A percentile compares a stretch with the other conserved stretches of the same genome.
These are phyloP conservation scores for Drosophila busckii DNA, from an alignment of 1,140 invertebrate species.

Conservation along the genomic window DNA sequence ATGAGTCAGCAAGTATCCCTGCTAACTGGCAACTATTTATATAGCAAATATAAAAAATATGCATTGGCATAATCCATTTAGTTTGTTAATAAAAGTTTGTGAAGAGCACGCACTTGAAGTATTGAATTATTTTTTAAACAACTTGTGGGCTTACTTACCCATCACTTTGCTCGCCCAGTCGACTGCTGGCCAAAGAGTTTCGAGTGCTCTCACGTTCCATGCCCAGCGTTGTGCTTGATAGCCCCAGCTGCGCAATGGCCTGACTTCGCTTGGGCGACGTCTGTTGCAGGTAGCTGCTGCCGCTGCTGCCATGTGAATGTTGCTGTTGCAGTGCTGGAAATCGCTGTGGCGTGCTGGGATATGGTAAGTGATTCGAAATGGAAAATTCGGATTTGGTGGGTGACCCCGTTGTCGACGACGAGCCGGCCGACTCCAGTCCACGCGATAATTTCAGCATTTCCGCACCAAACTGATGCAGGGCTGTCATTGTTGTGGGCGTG, in stretches of 20 bases:
- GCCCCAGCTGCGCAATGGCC: constrained; percentile 26
- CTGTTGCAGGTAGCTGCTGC: constrained; percentile 37
- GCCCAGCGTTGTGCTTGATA: constrained; percentile 41
- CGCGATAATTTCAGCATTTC: constrained; percentile 90
- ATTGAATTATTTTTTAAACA: constrained; percentile 4
- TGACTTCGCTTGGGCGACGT: constrained; percentile 46
- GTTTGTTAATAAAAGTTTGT: no score
- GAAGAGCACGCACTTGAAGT: not conserved
- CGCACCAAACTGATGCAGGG: constrained; percentile 88
- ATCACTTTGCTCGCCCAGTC: constrained; percentile 55
- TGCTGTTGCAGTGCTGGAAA: constrained; percentile 43
- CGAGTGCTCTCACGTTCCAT: constrained; percentile 59
- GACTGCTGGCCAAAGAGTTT: constrained; percentile 61
- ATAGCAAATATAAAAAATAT: no score
- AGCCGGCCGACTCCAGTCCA: constrained; percentile 84
- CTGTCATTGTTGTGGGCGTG: constrained; percentile 88
- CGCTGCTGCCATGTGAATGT: constrained; percentile 20
- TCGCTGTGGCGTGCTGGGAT: constrained; percentile 58
- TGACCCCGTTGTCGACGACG: constrained; percentile 78
- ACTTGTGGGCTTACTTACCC: constrained; percentile 40
- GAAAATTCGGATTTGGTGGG: constrained; percentile 77
- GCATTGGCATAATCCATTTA: no score
- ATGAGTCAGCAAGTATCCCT: no score
- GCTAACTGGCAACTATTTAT: no score
- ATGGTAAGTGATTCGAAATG: constrained; percentile 60